These are phyloP conservation scores for Anarsia innoxiella DNA, from an alignment of 2,888 invertebrate genomes.

Conservation along the genomic window DNA sequence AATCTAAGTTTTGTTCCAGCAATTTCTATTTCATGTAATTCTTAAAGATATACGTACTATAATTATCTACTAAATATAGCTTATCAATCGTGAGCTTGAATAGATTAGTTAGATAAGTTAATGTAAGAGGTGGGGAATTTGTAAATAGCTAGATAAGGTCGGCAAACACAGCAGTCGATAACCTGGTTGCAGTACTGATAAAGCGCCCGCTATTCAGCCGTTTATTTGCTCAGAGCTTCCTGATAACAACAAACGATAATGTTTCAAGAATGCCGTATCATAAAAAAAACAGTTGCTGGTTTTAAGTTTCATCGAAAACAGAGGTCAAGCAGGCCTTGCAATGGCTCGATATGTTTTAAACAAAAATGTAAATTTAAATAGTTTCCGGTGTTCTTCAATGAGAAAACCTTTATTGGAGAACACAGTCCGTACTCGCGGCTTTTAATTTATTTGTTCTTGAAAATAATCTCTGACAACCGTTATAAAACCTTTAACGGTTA, in stretches of 20 bases:
- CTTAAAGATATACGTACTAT: constrained; percentile 25
- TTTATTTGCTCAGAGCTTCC: constrained; percentile 11
- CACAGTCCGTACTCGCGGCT: no score
- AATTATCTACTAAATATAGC: constrained; percentile 49
- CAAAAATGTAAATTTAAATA: not conserved
- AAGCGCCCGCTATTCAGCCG: constrained; percentile 30
- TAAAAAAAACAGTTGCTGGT: not conserved
- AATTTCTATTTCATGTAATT: constrained; percentile 2
- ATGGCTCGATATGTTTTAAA: not conserved
- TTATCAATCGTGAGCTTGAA: constrained; percentile 43
- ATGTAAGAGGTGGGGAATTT: constrained; percentile 46
- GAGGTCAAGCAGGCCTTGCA: not conserved
- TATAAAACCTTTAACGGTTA: constrained; percentile 9
- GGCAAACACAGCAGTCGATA: constrained; percentile 65
- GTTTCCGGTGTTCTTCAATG: not conserved
- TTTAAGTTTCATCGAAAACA: not conserved
- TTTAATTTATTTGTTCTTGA: no score
- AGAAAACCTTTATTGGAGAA: no score
- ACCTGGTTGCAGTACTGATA: constrained; percentile 49
- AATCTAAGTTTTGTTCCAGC: constrained; percentile 4
- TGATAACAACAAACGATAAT: constrained; percentile 2
- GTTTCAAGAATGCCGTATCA: not conserved
- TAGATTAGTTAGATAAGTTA: constrained; percentile 47
- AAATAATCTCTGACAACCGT: no score
- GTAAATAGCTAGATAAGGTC: constrained; percentile 53